Evolutionary conservation across 2,113 vertebrate genomes (phyloP).

Genomic region (Sylvia atricapilla): DNA sequence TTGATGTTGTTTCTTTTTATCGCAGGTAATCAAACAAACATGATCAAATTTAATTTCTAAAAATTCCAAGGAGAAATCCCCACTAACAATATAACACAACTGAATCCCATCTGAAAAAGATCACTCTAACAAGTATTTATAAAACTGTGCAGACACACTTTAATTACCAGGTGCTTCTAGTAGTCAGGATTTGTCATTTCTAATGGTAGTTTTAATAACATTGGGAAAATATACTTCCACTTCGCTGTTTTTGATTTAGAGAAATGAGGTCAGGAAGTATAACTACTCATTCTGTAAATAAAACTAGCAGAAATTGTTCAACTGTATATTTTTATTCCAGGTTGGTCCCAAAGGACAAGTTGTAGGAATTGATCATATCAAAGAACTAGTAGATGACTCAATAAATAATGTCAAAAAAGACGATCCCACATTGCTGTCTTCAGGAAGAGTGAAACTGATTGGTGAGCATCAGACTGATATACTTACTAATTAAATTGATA

Average conservation of each 20-base stretch:
- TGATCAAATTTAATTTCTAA: neutral
- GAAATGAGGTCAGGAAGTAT: conserved; percentile 16
- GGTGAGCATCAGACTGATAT: conserved; percentile 78
- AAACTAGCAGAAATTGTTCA: conserved; percentile 31
- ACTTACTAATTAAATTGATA: conserved; percentile 34
- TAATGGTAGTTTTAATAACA: neutral
- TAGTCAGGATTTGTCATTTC: neutral
- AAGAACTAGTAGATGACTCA: conserved; percentile 97
- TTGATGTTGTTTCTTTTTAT: neutral
- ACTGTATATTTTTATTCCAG: conserved; percentile 76
- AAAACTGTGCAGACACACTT: neutral
- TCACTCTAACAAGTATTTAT: neutral
- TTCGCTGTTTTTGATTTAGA: neutral
- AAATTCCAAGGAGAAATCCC: neutral
- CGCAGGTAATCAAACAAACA: neutral
- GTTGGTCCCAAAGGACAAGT: conserved; percentile 94
- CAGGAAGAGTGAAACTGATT: conserved; percentile 89
- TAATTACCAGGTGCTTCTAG: neutral
- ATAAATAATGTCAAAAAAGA: conserved; percentile 96
- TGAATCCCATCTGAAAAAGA: neutral
- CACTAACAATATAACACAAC: neutral
- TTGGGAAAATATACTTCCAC: neutral
- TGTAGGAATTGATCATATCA: conserved; percentile 98
- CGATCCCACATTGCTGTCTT: conserved; percentile 89
- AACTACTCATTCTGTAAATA: conserved; percentile 16